These are phyloP conservation scores for Scyliorhinus canicula DNA, from an alignment of 2,797 vertebrate genomes.

Conservation along the genomic window DNA sequence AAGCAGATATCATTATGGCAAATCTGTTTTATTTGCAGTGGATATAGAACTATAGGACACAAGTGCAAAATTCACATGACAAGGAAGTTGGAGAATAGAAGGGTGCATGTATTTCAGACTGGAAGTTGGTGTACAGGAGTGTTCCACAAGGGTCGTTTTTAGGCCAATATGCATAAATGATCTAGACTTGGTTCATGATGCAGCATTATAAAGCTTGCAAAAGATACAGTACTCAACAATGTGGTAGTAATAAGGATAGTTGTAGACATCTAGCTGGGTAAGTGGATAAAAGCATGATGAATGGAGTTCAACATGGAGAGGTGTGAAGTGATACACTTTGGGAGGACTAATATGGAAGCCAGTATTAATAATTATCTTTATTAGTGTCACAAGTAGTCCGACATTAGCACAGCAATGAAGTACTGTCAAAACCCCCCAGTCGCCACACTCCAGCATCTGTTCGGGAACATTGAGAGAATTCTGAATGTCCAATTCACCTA, in stretches of 20 bases:
- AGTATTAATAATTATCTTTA: too few relatives aligned
- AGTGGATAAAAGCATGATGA: not conserved
- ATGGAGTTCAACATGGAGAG: not conserved
- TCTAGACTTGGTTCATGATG: not conserved
- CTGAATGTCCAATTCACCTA: too few relatives aligned
- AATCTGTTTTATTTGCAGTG: not conserved
- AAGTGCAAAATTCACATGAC: too few relatives aligned
- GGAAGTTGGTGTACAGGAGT: not conserved
- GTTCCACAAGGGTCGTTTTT: not conserved
- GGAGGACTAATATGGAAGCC: not conserved
- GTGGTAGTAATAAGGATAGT: not conserved
- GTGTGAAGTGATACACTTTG: not conserved
- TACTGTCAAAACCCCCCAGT: too few relatives aligned
- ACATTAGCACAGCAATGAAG: too few relatives aligned
- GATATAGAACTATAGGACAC: too few relatives aligned
- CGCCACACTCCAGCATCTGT: too few relatives aligned
- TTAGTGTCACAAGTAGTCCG: too few relatives aligned
- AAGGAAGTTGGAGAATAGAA: not conserved
- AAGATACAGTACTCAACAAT: not conserved
- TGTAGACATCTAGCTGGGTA: not conserved
- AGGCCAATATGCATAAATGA: not conserved
- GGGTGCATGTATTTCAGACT: not conserved
- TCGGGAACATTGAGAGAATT: too few relatives aligned
- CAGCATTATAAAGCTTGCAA: not conserved
- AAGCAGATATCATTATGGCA: not conserved